phyloP scores from a whole-genome alignment of 2,797 vertebrate species.

The Urosaurus nigricauda region DNA sequence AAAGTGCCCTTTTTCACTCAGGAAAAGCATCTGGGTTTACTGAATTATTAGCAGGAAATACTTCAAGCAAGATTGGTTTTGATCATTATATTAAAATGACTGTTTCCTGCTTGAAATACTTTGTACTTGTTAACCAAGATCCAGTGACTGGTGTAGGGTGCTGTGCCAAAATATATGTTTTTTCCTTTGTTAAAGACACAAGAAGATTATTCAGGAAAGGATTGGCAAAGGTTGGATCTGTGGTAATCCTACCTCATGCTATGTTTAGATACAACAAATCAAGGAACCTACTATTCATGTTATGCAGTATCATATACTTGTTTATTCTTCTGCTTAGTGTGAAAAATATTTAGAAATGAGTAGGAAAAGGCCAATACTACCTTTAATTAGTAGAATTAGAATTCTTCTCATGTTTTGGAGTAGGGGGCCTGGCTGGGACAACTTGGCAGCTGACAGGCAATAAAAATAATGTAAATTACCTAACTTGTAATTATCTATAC shows the following conservation, averaged over 20 bases:
- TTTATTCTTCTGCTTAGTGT: neutral
- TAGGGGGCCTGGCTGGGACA: neutral
- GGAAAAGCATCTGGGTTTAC: neutral
- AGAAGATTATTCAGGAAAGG: neutral
- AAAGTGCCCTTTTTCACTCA: neutral
- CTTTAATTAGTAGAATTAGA: neutral
- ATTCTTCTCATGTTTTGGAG: neutral
- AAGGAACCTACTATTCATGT: neutral
- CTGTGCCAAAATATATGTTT: neutral
- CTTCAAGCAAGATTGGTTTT: neutral
- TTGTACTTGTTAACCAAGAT: neutral
- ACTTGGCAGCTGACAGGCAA: too few relatives aligned
- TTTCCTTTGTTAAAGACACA: neutral
- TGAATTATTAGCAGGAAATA: neutral
- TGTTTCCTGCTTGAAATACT: neutral
- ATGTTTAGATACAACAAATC: neutral
- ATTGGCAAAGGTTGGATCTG: neutral
- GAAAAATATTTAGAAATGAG: too few relatives aligned
- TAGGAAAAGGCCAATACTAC: too few relatives aligned
- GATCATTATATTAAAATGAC: neutral
- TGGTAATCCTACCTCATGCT: neutral
- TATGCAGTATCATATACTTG: neutral
- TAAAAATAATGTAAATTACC: too few relatives aligned
- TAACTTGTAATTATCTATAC: too few relatives aligned
- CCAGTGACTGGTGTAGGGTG: neutral